Evolutionary conservation across 2,797 vertebrate genomes (phyloP).

Genomic region (Valencia hispanica): DNA sequence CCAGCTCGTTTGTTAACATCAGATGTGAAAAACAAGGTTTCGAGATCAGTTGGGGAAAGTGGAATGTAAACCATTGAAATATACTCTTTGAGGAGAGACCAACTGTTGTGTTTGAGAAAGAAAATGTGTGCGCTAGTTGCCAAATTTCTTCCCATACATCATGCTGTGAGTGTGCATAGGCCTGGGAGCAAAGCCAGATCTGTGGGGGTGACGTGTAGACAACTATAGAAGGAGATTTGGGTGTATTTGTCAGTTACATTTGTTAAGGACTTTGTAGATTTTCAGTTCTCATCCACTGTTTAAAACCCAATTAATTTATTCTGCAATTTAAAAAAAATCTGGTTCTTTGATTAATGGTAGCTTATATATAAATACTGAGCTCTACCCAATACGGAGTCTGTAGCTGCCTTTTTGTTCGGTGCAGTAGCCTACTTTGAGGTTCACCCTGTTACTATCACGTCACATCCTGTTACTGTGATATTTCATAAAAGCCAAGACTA

Average conservation of each 20-base stretch:
- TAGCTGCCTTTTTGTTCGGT: constrained; percentile 10
- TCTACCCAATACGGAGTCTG: constrained; percentile 5
- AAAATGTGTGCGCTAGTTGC: constrained; percentile 35
- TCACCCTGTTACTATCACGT: too few relatives aligned
- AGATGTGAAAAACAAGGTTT: constrained; percentile 27
- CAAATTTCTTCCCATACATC: constrained; percentile 55
- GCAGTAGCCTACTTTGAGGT: constrained; percentile 36
- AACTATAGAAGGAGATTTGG: constrained; percentile 39
- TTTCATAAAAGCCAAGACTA: constrained; percentile 50
- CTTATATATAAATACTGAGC: constrained; percentile 11
- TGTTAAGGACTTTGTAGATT: constrained; percentile 29
- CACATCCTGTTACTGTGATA: constrained; percentile 29
- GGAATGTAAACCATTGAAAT: constrained; percentile 46
- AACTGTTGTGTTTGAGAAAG: constrained; percentile 31
- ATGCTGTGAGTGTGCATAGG: constrained; percentile 30
- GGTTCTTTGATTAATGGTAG: constrained; percentile 28
- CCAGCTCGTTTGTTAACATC: constrained; percentile 18
- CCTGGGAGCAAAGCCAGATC: constrained; percentile 47
- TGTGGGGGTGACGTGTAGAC: constrained; percentile 29
- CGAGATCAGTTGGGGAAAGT: neutral
- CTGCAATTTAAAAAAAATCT: constrained; percentile 30
- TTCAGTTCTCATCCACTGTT: constrained; percentile 4
- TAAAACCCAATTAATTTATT: constrained; percentile 48
- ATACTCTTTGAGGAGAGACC: constrained; percentile 14
- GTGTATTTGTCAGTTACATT: constrained; percentile 47